Percentiles rank a stretch among this genome's conserved stretches.
Conservation (phyloP, 2,113 vertebrate genomes). For the Pseudorasbora parva region DNA sequence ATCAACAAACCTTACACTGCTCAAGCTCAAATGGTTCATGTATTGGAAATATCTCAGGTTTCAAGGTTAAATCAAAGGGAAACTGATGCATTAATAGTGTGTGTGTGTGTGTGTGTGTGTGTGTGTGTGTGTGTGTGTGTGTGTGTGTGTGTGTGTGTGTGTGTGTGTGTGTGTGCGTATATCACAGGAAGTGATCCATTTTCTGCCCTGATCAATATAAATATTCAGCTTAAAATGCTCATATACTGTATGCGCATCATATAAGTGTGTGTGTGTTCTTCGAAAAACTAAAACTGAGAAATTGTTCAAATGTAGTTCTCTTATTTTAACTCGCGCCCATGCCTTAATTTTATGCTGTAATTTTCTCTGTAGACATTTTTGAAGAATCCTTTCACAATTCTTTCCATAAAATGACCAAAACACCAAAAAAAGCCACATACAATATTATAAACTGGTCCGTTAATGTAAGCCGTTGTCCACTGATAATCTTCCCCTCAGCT, state of each 20-base stretch:
- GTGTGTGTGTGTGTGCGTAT: slow-evolving; percentile 29
- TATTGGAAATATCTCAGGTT: slow-evolving; percentile 68
- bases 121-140: neutral
- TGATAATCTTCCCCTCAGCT: neutral
- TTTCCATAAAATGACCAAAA: neutral
- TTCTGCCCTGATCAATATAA: slow-evolving; percentile 65
- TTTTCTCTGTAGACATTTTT: neutral
- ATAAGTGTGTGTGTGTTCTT: neutral
- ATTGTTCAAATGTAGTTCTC: neutral
- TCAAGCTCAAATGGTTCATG: slow-evolving; percentile 28
- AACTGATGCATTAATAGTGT: slow-evolving; percentile 23
- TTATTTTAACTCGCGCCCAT: neutral
- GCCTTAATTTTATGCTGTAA: neutral
- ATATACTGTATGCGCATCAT: slow-evolving; percentile 50
- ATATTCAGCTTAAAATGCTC: slow-evolving; percentile 58
- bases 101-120: too few species aligned
- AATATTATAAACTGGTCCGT: neutral
- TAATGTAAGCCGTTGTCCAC: neutral
- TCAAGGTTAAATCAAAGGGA: slow-evolving; percentile 76
- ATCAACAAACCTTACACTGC: slow-evolving; percentile 38
- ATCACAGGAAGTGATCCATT: slow-evolving; percentile 50
- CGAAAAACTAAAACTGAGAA: neutral
- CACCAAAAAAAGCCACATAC: neutral
- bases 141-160: slow-evolving; percentile 25
- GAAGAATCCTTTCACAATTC: neutral